Conservation (phyloP, 1,140 invertebrate species). For the Drosophila funebris region DNA sequence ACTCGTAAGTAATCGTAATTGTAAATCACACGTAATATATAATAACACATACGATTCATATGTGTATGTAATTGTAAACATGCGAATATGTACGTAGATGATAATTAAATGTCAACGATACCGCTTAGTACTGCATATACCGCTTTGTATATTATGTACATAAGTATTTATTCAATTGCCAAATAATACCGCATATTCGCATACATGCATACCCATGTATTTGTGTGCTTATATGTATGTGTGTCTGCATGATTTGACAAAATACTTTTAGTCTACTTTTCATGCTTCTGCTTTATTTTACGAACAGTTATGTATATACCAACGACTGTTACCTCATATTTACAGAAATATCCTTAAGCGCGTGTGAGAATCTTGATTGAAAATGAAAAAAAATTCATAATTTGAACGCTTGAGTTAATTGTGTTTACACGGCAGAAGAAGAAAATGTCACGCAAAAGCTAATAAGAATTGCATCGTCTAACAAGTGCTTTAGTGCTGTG, state of each 20-base stretch:
- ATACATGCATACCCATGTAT: neutral
- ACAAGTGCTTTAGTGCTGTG: conserved; percentile 1
- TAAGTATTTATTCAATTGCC: neutral
- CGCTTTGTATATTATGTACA: neutral
- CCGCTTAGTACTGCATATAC: conserved; percentile 1
- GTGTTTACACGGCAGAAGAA: neutral
- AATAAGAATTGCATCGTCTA: neutral
- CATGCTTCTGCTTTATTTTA: neutral
- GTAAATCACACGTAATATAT: conserved; percentile 2
- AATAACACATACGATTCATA: neutral
- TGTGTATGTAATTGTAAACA: conserved; percentile 2
- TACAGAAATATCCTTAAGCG: conserved; percentile 3
- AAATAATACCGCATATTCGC: neutral
- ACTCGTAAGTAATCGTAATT: neutral
- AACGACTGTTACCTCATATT: conserved; percentile 6
- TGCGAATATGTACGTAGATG: neutral
- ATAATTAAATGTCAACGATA: conserved; percentile 2
- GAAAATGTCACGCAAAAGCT: neutral
- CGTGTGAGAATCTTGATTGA: neutral
- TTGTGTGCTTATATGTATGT: neutral
- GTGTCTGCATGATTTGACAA: conserved; percentile 9
- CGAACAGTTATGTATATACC: neutral
- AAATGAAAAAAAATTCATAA: neutral
- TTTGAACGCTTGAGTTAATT: no score
- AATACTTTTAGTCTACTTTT: neutral